phyloP scores from a whole-genome alignment of 2,113 vertebrate genomes.

The Chlamydotis undulata region DNA sequence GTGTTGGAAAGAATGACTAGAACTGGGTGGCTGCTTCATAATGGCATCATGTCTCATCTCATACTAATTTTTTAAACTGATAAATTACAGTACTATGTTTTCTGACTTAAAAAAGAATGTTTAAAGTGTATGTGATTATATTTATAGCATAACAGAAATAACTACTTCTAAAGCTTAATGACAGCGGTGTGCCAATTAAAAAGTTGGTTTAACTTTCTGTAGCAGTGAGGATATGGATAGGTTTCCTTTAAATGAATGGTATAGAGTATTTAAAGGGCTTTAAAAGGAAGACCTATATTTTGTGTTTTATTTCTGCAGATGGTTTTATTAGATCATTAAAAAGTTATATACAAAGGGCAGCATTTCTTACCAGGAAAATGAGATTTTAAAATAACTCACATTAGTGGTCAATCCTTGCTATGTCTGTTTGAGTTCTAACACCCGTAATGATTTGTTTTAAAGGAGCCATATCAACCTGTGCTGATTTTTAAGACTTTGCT shows the following conservation, averaged over 20 bases:
- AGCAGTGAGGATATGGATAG: background rate
- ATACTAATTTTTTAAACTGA: background rate
- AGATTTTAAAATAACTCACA: constrained; percentile 50
- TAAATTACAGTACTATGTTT: background rate
- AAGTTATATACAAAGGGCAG: constrained; percentile 18
- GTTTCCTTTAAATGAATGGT: background rate
- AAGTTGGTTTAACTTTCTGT: background rate
- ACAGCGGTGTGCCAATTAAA: background rate
- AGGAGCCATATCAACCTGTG: constrained; percentile 49
- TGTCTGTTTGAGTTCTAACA: constrained; percentile 34
- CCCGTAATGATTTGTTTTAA: constrained; percentile 67
- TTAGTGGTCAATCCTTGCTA: constrained; percentile 48
- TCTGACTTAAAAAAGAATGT: background rate
- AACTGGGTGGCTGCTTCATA: background rate
- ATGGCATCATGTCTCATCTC: background rate
- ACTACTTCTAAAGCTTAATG: background rate
- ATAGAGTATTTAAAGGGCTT: background rate
- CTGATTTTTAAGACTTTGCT: constrained; percentile 66
- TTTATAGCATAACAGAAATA: background rate
- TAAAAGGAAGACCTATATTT: background rate
- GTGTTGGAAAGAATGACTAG: background rate
- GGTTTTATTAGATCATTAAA: background rate
- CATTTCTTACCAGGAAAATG: constrained; percentile 48
- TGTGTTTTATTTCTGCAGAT: background rate
- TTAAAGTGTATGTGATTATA: background rate